A percentile compares a stretch with the other conserved stretches of the same genome.
These are phyloP conservation scores for Sarcophaga rosellei DNA, from an alignment of 2,888 invertebrate genomes.

Conservation along the genomic window DNA sequence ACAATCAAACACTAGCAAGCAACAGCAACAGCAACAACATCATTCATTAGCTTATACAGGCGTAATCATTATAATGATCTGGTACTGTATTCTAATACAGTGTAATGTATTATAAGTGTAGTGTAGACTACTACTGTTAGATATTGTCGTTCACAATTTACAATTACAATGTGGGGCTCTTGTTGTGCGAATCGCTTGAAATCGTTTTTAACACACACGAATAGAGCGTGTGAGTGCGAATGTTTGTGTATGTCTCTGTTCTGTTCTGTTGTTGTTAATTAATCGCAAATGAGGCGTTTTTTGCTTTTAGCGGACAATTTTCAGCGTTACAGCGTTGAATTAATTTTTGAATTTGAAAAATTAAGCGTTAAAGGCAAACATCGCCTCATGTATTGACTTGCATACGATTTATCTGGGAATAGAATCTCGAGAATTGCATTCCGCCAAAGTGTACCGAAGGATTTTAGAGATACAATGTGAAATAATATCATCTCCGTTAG, in stretches of 20 bases:
- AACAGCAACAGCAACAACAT: not conserved
- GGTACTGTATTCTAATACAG: slow-evolving; percentile 66
- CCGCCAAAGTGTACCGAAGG: not conserved
- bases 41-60: not conserved
- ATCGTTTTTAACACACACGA: slow-evolving; percentile 4
- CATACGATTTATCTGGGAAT: not conserved
- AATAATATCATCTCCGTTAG: not conserved
- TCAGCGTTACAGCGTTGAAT: slow-evolving; percentile 33
- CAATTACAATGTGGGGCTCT: not conserved
- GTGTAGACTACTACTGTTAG: no score
- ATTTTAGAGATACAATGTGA: not conserved
- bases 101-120: no score
- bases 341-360: slow-evolving; percentile 1
- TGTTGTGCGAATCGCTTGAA: slow-evolving; percentile 62
- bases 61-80: slow-evolving; percentile 57
- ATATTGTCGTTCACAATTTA: not conserved
- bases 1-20: not conserved
- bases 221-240: not conserved
- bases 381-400: not conserved
- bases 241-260: slow-evolving; percentile 49
- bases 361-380: not conserved
- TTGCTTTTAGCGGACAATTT: slow-evolving; percentile 54
- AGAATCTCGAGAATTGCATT: not conserved
- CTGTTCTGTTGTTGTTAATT: slow-evolving; percentile 58
- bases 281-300: slow-evolving; percentile 67